phyloP scores from a whole-genome alignment of 2,888 invertebrate genomes.

The Seira sanloemensis region DNA sequence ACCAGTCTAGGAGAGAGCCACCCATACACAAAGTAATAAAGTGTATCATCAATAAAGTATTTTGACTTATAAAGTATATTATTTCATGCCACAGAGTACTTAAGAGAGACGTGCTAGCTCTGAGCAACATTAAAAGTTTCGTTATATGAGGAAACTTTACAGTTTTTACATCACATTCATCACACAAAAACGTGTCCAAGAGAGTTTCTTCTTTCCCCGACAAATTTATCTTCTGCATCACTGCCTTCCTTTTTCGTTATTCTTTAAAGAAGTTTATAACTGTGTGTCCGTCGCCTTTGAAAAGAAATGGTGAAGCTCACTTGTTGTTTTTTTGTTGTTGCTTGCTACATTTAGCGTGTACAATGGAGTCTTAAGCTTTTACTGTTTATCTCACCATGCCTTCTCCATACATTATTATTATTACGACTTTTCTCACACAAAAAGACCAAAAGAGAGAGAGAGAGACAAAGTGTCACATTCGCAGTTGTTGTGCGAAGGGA shows the following conservation, averaged over 20 bases:
- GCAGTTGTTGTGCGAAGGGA: neutral
- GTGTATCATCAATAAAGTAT: conserved; percentile 16
- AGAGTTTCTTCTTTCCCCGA: neutral
- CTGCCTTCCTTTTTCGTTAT: neutral
- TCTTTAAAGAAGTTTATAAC: conserved; percentile 1
- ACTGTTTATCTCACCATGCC: neutral
- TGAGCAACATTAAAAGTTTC: neutral
- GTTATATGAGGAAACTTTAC: neutral
- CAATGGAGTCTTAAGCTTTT: neutral
- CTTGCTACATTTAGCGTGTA: neutral
- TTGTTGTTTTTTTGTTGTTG: neutral
- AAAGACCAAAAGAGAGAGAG: neutral
- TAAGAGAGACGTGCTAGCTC: neutral
- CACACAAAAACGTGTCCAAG: conserved; percentile 13
- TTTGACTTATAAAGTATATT: neutral
- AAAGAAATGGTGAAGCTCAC: neutral
- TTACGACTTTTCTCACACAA: neutral
- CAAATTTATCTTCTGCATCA: conserved; percentile 5
- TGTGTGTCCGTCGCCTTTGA: neutral
- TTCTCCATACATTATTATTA: neutral
- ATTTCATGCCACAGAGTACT: neutral
- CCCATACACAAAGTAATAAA: conserved; percentile 12
- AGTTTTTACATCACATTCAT: conserved; percentile 14
- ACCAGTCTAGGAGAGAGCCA: conserved; percentile 3
- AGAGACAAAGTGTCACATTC: neutral